A percentile compares a stretch with the other conserved stretches of the same genome.
Conservation (phyloP, 2,797 vertebrate species). For the Pseudochirops corinnae region DNA sequence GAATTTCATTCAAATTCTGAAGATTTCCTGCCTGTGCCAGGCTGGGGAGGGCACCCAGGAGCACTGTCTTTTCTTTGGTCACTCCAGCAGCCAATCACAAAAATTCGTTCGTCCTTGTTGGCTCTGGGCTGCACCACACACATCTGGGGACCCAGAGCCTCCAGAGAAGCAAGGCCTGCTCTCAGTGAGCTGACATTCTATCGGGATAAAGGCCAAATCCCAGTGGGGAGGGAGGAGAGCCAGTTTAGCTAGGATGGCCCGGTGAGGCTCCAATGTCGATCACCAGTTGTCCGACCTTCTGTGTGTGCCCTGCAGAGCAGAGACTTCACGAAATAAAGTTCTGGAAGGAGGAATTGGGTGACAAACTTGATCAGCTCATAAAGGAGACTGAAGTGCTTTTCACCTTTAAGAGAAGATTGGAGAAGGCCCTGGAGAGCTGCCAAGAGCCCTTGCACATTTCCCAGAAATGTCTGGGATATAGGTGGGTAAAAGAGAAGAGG, state of each 20-base stretch:
- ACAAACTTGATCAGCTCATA: slow-evolving; percentile 90
- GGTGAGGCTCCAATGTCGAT: not conserved
- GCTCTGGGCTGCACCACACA: not conserved
- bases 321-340: slow-evolving; percentile 91
- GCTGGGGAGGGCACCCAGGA: too few species aligned
- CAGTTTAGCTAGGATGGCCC: not conserved
- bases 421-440: slow-evolving; percentile 89
- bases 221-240: not conserved
- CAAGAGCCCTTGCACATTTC: slow-evolving; percentile 87
- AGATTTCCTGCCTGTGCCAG: not conserved
- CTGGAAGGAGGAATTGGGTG: slow-evolving; percentile 92
- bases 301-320: slow-evolving; percentile 87
- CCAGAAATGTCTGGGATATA: slow-evolving; percentile 89
- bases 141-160: not conserved
- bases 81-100: not conserved
- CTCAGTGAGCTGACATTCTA: not conserved
- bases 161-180: not conserved
- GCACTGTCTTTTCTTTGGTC: not conserved
- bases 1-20: not conserved
- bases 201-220: not conserved
- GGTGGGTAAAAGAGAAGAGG: slow-evolving; percentile 82
- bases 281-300: slow-evolving; percentile 2
- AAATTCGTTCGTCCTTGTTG: not conserved
- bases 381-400: slow-evolving; percentile 88
- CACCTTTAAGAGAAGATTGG: slow-evolving; percentile 86